Base-by-base conservation (phyloP, 2,888 invertebrate genomes). In the Troides aeacus region DNA sequence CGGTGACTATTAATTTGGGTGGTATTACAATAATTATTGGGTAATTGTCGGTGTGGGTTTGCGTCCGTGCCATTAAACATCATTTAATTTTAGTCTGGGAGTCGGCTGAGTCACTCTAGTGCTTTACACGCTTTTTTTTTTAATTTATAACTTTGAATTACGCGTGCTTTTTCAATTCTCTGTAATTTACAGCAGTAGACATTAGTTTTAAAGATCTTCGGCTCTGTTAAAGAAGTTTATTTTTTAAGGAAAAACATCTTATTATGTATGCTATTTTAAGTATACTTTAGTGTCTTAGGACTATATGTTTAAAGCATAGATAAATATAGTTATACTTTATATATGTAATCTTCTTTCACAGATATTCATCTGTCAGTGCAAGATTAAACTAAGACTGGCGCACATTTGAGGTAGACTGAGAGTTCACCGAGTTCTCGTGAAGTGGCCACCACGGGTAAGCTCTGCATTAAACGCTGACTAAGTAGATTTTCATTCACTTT, bases 1-100 rank as follows among this genome's bases (percentile, higher is more conserved):
- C 76, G 78, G 85, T 83, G 86, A 87, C 86, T 88, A 87, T 88
- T 89, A 89, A 89, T 90, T 87, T 88, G 78, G 81, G 77, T 71
- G 79, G 81, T 81, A 85, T 83, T 84, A 84, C 86, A 84, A 83
- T 81, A 83, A 83, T 89, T 88, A 90, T 89, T 88, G 81, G 81
- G 88, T 90, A 90, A 90, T 90, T 85, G 84, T 79, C 75, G 82
- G 86, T 85, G 85, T 88, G 76, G 83, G 83, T 84, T 85, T 86
- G 85, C 84, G 81, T 81, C 84, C 81, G 80, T 85, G 77, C 86
- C 85, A 88, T 88, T 89, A 87, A 86, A 86, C 86, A 84, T 83
- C 62, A 82, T 86, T 85, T 85, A 85, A 85, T 84, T 84, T 86
- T 82, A 81, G 78, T 81, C 81, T 89, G 89, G 82, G 90, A 89